Evolutionary conservation across 1,140 invertebrate genomes (phyloP).

Genomic region (Lepidurus packardi): DNA sequence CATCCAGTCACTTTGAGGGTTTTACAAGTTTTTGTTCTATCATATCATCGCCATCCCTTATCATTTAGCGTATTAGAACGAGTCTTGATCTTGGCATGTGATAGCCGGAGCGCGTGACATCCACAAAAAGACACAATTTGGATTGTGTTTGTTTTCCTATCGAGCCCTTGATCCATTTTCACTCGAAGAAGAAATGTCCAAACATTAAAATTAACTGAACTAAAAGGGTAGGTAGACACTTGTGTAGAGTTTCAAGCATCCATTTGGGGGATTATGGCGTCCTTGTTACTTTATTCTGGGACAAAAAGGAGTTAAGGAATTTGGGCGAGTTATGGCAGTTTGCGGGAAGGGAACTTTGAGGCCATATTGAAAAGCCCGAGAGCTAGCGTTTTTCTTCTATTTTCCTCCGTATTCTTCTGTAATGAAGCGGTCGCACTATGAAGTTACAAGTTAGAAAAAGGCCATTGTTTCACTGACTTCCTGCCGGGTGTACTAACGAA

Average conservation of each 20-base stretch:
- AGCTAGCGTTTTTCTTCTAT: background rate
- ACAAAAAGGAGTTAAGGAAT: too few relatives aligned
- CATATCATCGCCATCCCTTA: too few relatives aligned
- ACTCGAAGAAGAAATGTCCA: too few relatives aligned
- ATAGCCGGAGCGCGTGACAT: background rate
- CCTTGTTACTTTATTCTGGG: too few relatives aligned
- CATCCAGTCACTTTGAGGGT: background rate
- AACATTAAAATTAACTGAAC: too few relatives aligned
- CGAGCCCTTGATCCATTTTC: background rate
- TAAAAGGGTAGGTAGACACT: too few relatives aligned
- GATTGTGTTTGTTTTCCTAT: background rate
- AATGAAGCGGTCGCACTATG: conserved; percentile 4
- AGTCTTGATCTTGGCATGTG: background rate
- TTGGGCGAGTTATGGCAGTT: too few relatives aligned
- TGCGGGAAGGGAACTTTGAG: too few relatives aligned
- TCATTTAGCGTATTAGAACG: background rate
- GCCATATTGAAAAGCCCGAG: background rate
- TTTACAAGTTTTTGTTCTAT: background rate
- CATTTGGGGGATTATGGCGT: too few relatives aligned
- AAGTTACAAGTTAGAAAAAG: background rate
- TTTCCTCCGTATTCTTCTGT: background rate
- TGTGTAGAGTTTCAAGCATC: too few relatives aligned
- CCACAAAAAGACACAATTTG: background rate
- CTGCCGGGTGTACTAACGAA: conserved; percentile 14
- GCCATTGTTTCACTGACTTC: conserved; percentile 18